Conservation (phyloP, 2,888 invertebrate genomes). For the Diarsia dahlii region DNA sequence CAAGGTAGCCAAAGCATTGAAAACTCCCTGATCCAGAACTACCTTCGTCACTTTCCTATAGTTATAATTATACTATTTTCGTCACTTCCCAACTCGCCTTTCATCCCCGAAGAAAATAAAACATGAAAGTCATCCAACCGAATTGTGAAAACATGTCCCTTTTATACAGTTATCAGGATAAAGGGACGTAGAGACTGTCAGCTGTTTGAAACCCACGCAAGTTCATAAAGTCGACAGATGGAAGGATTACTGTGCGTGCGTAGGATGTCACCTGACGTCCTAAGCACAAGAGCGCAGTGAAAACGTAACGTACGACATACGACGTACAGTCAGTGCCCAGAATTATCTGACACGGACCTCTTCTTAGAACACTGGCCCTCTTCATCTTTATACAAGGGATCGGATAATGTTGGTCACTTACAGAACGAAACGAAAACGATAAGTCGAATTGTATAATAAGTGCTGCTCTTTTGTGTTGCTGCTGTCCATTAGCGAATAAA, state of each 20-base stretch:
- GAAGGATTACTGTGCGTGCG: constrained; percentile 16
- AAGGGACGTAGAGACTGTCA: constrained; percentile 32
- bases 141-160: constrained; percentile 22
- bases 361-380: too few species aligned
- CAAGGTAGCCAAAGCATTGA: neutral
- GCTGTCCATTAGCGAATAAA: too few species aligned
- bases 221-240: constrained; percentile 39
- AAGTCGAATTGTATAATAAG: too few species aligned
- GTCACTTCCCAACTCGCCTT: neutral
- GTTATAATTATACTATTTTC: neutral
- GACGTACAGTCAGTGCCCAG: too few species aligned
- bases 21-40: neutral
- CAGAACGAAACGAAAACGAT: too few species aligned
- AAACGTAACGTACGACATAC: neutral
- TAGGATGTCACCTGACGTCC: neutral
- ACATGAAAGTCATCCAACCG: constrained; percentile 26
- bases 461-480: too few species aligned
- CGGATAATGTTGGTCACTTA: too few species aligned
- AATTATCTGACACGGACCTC: too few species aligned
- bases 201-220: constrained; percentile 39
- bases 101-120: constrained; percentile 4
- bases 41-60: neutral
- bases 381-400: too few species aligned
- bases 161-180: constrained; percentile 32
- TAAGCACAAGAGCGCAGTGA: neutral